A percentile compares a stretch with the other conserved stretches of the same genome.
phyloP scores from a whole-genome alignment of 2,113 vertebrate species.

The Collichthys lucidus region DNA sequence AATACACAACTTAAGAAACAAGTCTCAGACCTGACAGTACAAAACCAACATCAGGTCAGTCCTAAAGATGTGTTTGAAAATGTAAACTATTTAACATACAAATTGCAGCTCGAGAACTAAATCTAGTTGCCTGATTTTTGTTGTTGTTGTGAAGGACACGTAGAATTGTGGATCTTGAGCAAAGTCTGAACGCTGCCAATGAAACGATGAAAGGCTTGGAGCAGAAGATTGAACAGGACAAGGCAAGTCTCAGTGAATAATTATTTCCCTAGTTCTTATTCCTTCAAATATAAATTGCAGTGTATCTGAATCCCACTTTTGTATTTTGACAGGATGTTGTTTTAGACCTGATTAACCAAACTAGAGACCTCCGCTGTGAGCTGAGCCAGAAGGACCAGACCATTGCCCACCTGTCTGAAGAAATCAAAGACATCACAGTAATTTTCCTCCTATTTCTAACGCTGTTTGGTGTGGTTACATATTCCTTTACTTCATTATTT shows the following conservation, averaged over 20 bases:
- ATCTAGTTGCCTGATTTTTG: constrained; percentile 23
- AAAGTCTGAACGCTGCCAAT: constrained; percentile 81
- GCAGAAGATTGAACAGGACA: constrained; percentile 89
- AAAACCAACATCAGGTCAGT: constrained; percentile 89
- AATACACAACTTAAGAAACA: constrained; percentile 87
- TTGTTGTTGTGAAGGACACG: constrained; percentile 78
- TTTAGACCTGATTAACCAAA: constrained; percentile 91
- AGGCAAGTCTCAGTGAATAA: constrained; percentile 78
- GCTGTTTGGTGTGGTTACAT: not conserved
- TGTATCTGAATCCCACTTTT: constrained; percentile 30
- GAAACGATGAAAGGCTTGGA: constrained; percentile 83
- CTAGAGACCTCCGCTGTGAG: constrained; percentile 88
- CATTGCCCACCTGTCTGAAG: constrained; percentile 85
- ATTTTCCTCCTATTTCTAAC: not conserved
- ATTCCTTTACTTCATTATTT: not conserved
- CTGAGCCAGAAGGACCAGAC: constrained; percentile 86
- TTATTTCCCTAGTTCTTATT: not conserved
- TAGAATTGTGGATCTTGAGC: constrained; percentile 83
- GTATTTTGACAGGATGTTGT: constrained; percentile 86
- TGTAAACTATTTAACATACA: not conserved
- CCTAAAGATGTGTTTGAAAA: constrained; percentile 8
- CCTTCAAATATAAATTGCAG: not conserved
- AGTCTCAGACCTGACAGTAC: constrained; percentile 80
- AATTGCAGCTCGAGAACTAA: not conserved
- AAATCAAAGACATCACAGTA: constrained; percentile 91